Percentiles rank a stretch among this genome's conserved stretches.
Evolutionary conservation across 1,140 invertebrate species (phyloP).

Genomic region (Pseudachorutes palmiensis): DNA sequence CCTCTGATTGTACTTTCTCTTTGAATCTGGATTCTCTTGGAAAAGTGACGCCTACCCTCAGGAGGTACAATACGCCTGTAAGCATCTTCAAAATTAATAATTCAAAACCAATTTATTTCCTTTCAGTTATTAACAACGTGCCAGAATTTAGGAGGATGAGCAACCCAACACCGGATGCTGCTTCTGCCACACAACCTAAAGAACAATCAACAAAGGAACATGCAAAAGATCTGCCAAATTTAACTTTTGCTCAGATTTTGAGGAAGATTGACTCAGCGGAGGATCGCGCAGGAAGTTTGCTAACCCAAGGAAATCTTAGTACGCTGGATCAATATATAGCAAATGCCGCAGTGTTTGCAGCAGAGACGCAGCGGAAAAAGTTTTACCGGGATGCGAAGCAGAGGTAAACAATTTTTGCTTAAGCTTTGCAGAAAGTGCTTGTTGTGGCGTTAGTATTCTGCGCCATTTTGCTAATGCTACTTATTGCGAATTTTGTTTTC

Average conservation of each 20-base stretch:
- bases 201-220: neutral
- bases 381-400: constrained; percentile 6
- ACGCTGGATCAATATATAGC: no score
- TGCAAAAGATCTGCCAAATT: neutral
- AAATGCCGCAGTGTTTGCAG: no score
- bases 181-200: neutral
- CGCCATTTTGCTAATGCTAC: neutral
- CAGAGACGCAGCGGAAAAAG: neutral
- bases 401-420: neutral
- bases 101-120: neutral
- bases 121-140: neutral
- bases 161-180: neutral
- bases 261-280: no score
- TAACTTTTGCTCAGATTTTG: no score
- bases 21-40: neutral
- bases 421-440: neutral
- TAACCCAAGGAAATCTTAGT: no score
- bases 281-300: no score
- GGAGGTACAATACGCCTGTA: neutral
- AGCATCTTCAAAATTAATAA: neutral
- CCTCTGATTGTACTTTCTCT: neutral
- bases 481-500: neutral
- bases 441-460: neutral
- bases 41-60: neutral
- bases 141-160: neutral